Evolutionary conservation across 2,113 vertebrate species (phyloP).

Genomic region (Pluvianellus socialis): DNA sequence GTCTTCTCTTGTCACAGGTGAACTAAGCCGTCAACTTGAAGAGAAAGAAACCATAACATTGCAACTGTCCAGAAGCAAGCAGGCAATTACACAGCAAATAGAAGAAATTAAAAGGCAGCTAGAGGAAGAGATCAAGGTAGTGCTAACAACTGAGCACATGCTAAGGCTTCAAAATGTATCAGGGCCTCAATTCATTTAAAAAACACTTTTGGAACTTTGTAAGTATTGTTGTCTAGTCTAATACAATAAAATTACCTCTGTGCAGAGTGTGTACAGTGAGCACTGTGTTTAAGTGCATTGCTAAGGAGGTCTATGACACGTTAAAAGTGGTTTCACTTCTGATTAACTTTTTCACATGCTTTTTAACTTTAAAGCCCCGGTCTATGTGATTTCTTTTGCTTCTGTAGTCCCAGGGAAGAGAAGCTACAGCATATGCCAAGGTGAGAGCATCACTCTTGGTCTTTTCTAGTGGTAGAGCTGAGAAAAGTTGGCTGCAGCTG

Average conservation of each 20-base stretch:
- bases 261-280: neutral
- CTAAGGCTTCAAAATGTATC: neutral
- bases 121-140: conserved; percentile 81
- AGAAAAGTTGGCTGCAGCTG: neutral
- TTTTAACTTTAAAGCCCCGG: neutral
- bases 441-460: neutral
- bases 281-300: neutral
- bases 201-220: neutral
- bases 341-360: neutral
- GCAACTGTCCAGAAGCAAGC: conserved; percentile 75
- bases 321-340: neutral
- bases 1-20: conserved; percentile 58
- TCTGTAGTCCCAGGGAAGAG: neutral
- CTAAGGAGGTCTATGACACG: neutral
- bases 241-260: neutral
- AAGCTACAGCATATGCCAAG: neutral
- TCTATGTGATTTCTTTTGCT: neutral
- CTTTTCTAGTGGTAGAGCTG: neutral
- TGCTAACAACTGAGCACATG: neutral
- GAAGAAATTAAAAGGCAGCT: conserved; percentile 79
- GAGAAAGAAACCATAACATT: conserved; percentile 74
- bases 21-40: conserved; percentile 69
- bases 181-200: neutral
- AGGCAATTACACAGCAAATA: conserved; percentile 73
- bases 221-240: neutral